Conservation (phyloP, 1,140 invertebrate species). For the Drosophila ficusphila region DNA sequence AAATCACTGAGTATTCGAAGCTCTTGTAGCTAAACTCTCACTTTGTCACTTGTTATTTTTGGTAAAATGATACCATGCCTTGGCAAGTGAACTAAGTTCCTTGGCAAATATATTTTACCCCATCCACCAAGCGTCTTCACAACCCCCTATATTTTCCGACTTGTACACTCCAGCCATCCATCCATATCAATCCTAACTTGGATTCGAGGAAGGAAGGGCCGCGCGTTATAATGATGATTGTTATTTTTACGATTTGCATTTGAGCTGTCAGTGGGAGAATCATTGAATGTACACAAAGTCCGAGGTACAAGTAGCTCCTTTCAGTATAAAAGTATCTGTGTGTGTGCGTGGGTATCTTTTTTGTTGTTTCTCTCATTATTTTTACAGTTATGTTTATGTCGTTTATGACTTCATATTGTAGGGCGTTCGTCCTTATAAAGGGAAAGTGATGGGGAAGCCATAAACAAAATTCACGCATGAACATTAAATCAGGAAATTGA, state of each 20-base stretch:
- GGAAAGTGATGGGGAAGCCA: constrained; percentile 8
- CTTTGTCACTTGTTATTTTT: constrained; percentile 53
- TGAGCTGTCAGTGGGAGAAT: constrained; percentile 44
- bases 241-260: constrained; percentile 70
- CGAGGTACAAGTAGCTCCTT: constrained; percentile 32
- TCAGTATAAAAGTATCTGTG: too few species aligned
- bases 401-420: constrained; percentile 44
- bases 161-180: constrained; percentile 17
- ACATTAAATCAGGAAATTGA: constrained; percentile 43
- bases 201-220: constrained; percentile 13
- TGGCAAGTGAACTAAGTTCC: constrained; percentile 45
- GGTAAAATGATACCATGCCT: constrained; percentile 72
- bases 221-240: constrained; percentile 66
- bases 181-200: constrained; percentile 25
- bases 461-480: constrained; percentile 42
- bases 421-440: constrained; percentile 3
- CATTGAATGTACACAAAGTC: constrained; percentile 39
- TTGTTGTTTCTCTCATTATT: constrained; percentile 33
- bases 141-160: constrained; percentile 10
- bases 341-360: not conserved
- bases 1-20: constrained; percentile 12
- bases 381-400: constrained; percentile 55
- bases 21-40: not conserved
- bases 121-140: not conserved
- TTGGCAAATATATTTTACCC: constrained; percentile 48